A percentile compares a stretch with the other conserved stretches of the same genome.
Conservation (phyloP, 2,797 vertebrate species). For the Schizothorax lantsangensis region DNA sequence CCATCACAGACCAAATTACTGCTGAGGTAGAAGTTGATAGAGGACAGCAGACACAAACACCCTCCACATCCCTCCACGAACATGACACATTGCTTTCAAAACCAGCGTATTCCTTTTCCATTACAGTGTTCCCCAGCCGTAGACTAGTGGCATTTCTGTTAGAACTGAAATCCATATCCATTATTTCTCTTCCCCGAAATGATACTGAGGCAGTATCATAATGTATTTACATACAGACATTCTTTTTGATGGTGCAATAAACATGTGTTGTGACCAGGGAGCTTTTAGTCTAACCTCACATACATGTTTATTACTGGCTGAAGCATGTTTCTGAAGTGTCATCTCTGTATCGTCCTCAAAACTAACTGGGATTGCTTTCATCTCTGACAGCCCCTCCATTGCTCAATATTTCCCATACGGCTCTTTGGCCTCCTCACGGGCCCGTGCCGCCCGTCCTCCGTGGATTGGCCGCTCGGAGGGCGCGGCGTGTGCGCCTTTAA, state of each 20-base stretch:
- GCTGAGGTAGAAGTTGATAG: conserved; percentile 62
- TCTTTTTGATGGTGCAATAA: conserved; percentile 99
- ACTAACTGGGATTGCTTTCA: conserved; percentile 82
- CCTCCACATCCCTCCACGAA: conserved; percentile 88
- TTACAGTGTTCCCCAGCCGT: conserved; percentile 92
- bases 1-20: conserved; percentile 60
- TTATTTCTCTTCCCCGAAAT: conserved; percentile 94
- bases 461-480: conserved; percentile 69
- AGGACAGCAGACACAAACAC: conserved; percentile 90
- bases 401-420: conserved; percentile 55
- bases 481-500: conserved; percentile 72
- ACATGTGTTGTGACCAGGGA: conserved; percentile 99
- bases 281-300: conserved; percentile 91
- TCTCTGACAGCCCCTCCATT: conserved; percentile 79
- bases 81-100: conserved; percentile 91
- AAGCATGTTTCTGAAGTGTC: conserved; percentile 99
- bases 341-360: conserved; percentile 96
- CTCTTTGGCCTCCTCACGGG: conserved; percentile 76
- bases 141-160: conserved; percentile 97
- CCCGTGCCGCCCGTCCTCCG: conserved; percentile 65
- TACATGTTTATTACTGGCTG: conserved; percentile 99
- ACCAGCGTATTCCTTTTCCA: conserved; percentile 90
- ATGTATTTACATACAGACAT: conserved; percentile 98
- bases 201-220: conserved; percentile 99
- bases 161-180: conserved; percentile 99